Percentiles rank a stretch among this genome's conserved stretches.
phyloP scores from a whole-genome alignment of 2,113 vertebrate genomes.

The Thamnaconus septentrionalis region DNA sequence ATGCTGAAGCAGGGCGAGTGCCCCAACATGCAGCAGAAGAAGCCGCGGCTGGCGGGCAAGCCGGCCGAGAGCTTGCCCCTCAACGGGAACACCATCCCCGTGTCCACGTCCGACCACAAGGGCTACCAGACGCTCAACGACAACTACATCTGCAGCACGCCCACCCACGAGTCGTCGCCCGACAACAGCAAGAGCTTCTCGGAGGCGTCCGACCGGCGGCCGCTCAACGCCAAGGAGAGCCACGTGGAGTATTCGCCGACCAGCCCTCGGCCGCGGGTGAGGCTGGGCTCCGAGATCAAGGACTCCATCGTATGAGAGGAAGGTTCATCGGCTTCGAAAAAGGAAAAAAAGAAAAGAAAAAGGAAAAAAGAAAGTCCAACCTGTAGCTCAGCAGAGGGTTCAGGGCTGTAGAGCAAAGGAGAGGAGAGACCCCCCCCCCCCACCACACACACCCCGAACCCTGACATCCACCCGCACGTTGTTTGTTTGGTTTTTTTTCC shows the following conservation, averaged over 20 bases:
- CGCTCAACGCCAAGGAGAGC: conserved; percentile 84
- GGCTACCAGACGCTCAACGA: conserved; percentile 93
- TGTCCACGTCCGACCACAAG: conserved; percentile 84
- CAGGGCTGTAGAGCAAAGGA: conserved; percentile 48
- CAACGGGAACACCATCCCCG: conserved; percentile 81
- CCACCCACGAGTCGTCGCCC: conserved; percentile 75
- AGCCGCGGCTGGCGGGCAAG: conserved; percentile 73
- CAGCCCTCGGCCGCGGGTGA: conserved; percentile 87
- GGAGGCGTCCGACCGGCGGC: conserved; percentile 82
- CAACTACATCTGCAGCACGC: conserved; percentile 83
- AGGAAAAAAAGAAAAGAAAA: too few relatives aligned
- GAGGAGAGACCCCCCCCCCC: conserved; percentile 51
- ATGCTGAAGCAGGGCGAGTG: conserved; percentile 84
- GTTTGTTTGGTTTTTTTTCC: conserved; percentile 31
- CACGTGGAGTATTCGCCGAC: conserved; percentile 86
- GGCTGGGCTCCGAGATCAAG: conserved; percentile 91
- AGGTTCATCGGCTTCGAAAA: neutral
- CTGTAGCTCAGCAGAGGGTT: conserved; percentile 40
- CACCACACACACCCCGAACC: conserved; percentile 14
- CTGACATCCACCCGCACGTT: conserved; percentile 17
- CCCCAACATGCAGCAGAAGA: conserved; percentile 80
- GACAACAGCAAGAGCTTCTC: conserved; percentile 78
- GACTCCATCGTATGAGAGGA: conserved; percentile 87
- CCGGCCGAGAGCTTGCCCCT: conserved; percentile 85
- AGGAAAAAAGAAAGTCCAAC: conserved; percentile 3